Percentiles rank a stretch among this genome's conserved stretches.
These are phyloP conservation scores for Chrysina gloriosa DNA, from an alignment of 2,888 invertebrate species.

Conservation along the genomic window DNA sequence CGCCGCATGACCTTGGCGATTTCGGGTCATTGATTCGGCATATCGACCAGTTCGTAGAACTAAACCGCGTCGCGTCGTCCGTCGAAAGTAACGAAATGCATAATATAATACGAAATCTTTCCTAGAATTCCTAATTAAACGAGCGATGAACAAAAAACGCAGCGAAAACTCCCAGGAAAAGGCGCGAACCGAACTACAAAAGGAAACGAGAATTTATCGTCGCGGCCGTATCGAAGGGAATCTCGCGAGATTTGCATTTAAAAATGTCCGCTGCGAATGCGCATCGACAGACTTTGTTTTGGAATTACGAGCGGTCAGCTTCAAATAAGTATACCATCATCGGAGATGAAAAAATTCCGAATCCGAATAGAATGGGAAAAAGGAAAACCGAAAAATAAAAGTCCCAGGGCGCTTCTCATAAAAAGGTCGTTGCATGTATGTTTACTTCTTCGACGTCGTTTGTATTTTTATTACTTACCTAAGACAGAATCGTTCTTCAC, in stretches of 20 bases:
- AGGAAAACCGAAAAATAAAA: background rate
- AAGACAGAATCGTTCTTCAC: background rate
- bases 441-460: background rate
- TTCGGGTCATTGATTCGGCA: constrained; percentile 17
- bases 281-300: too few species aligned
- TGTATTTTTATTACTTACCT: background rate
- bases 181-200: background rate
- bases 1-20: constrained; percentile 1
- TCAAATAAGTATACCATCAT: background rate
- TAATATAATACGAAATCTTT: constrained; percentile 20
- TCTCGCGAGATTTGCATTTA: background rate
- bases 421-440: background rate
- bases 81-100: too few species aligned
- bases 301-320: too few species aligned
- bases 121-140: constrained; percentile 13
- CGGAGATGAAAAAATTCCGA: background rate
- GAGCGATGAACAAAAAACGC: background rate
- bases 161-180: background rate
- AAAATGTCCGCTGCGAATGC: background rate
- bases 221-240: background rate
- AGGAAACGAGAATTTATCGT: background rate
- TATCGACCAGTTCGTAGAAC: constrained; percentile 19
- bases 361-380: background rate
- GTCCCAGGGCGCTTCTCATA: background rate
- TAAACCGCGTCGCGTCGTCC: too few species aligned